Evolutionary conservation across 2,888 invertebrate species (phyloP).

Genomic region (Altica lythri): DNA sequence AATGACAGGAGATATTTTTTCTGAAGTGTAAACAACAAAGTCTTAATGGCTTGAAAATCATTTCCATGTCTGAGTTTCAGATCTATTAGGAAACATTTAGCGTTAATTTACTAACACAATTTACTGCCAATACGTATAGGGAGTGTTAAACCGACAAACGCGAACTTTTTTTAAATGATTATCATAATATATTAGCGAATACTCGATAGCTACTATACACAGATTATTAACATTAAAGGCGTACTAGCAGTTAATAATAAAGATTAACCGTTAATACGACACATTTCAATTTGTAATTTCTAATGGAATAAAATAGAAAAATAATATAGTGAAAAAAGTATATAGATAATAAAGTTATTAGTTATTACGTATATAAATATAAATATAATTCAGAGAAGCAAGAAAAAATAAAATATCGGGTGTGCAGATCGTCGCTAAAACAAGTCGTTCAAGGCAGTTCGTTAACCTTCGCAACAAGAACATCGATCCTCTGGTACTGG

Average conservation of each 20-base stretch:
- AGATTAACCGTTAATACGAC: background rate
- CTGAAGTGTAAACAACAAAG: background rate
- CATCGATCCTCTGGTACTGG: background rate
- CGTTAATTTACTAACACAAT: constrained; percentile 28
- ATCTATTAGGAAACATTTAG: constrained; percentile 31
- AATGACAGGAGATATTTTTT: background rate
- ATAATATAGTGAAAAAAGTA: no score
- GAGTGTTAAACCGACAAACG: constrained; percentile 36
- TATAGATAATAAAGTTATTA: no score
- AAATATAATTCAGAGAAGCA: no score
- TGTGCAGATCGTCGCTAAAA: constrained; percentile 7
- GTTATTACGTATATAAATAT: no score
- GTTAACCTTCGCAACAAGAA: constrained; percentile 7
- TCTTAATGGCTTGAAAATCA: constrained; percentile 19
- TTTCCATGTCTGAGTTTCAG: constrained; percentile 14
- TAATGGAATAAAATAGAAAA: no score
- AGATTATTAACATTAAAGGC: constrained; percentile 21
- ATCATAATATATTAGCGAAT: constrained; percentile 1
- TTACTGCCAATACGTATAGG: constrained; percentile 27
- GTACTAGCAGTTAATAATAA: constrained; percentile 11
- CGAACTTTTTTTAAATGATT: constrained; percentile 18
- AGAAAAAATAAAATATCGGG: background rate
- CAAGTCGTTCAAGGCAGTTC: constrained; percentile 20
- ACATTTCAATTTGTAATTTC: background rate
- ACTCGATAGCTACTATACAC: background rate